Conservation (phyloP, 2,113 vertebrate species). For the Epinephelus fuscoguttatus region DNA sequence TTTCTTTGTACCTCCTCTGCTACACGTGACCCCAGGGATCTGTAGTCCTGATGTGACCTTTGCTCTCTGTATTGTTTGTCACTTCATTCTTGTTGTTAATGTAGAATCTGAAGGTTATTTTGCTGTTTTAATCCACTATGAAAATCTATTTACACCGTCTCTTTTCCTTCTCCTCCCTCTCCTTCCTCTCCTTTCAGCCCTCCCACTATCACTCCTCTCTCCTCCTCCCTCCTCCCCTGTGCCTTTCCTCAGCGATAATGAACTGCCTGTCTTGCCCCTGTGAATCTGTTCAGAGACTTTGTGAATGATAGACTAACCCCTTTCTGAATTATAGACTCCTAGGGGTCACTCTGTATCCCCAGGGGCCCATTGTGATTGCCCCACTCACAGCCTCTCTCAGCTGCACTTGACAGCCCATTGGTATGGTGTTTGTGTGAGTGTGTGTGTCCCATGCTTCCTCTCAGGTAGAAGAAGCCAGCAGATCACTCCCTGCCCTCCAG, state of each 20-base stretch:
- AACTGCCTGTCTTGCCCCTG: conserved; percentile 94
- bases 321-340: conserved; percentile 99
- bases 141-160: conserved; percentile 8
- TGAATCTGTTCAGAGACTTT: conserved; percentile 92
- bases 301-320: conserved; percentile 89
- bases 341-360: conserved; percentile 86
- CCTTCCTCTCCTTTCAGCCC: conserved; percentile 40
- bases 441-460: conserved; percentile 84
- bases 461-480: conserved; percentile 96
- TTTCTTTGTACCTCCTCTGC: not conserved
- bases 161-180: conserved; percentile 67
- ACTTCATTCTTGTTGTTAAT: conserved; percentile 1
- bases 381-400: conserved; percentile 93
- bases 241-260: conserved; percentile 85
- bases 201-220: conserved; percentile 21
- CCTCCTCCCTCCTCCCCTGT: not conserved
- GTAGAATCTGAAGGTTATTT: not conserved
- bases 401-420: conserved; percentile 88
- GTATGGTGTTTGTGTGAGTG: conserved; percentile 82
- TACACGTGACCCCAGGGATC: not conserved
- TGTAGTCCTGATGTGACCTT: conserved; percentile 15
- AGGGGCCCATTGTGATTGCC: conserved; percentile 88
- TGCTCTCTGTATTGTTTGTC: conserved; percentile 43
- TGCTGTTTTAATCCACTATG: conserved; percentile 4
- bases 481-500: conserved; percentile 90